Evolutionary conservation across 2,113 vertebrate genomes (phyloP).

Genomic region (Lonchura striata): DNA sequence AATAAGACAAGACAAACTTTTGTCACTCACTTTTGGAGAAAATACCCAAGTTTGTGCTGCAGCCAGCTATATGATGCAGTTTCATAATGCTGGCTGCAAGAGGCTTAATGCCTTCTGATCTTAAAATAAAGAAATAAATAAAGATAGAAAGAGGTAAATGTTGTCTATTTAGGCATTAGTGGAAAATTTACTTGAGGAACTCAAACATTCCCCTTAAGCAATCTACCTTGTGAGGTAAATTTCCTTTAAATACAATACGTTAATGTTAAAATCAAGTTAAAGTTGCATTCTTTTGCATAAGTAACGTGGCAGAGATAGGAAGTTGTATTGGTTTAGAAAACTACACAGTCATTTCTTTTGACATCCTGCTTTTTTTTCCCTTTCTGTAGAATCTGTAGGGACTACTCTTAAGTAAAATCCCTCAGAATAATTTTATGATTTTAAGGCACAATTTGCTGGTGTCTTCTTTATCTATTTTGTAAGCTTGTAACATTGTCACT

Average conservation of each 20-base stretch:
- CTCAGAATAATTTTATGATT: not conserved
- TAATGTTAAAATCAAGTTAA: not conserved
- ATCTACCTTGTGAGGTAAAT: not conserved
- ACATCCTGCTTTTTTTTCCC: not conserved
- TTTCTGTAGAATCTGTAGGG: not conserved
- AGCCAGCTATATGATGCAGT: not conserved
- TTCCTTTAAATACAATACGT: not conserved
- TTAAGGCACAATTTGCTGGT: not conserved
- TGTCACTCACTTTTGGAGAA: not conserved
- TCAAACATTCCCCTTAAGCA: not conserved
- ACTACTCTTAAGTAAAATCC: not conserved
- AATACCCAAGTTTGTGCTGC: not conserved
- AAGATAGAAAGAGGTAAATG: not conserved
- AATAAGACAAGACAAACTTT: not conserved
- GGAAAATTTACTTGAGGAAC: not conserved
- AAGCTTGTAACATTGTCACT: not conserved
- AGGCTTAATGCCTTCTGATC: not conserved
- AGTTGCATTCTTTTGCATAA: not conserved
- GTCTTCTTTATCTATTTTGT: not conserved
- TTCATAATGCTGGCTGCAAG: not conserved
- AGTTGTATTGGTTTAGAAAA: not conserved
- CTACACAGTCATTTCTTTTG: not conserved
- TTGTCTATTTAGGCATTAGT: not conserved
- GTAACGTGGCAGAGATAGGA: not conserved
- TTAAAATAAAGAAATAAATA: not conserved